Conservation (phyloP, 2,888 invertebrate species). For the Altica lythri region DNA sequence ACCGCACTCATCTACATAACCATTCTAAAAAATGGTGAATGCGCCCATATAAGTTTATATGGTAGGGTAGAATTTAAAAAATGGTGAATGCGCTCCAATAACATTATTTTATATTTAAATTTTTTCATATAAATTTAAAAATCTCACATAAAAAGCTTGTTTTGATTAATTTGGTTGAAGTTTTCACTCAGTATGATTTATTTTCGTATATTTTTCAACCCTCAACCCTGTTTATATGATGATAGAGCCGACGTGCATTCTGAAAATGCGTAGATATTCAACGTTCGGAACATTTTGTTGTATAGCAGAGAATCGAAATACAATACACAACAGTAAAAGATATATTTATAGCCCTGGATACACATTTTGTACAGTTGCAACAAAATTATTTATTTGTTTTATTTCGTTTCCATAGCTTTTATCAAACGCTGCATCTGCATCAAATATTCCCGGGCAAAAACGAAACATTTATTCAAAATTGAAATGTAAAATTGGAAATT, state of each 20-base stretch:
- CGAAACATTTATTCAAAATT: constrained; percentile 12
- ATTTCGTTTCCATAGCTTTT: constrained; percentile 21
- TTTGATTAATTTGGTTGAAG: too few relatives aligned
- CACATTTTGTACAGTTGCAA: constrained; percentile 30
- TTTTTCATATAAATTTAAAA: too few relatives aligned
- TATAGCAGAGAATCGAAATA: constrained; percentile 33
- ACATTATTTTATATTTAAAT: too few relatives aligned
- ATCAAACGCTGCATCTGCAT: constrained; percentile 22
- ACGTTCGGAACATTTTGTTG: constrained; percentile 30
- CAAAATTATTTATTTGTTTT: constrained; percentile 32
- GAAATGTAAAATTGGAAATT: constrained; percentile 15
- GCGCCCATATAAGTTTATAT: too few relatives aligned
- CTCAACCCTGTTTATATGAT: constrained; percentile 7
- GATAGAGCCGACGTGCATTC: constrained; percentile 22
- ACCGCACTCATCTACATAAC: too few relatives aligned
- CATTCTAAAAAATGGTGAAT: too few relatives aligned
- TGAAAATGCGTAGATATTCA: constrained; percentile 28
- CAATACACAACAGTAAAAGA: constrained; percentile 33
- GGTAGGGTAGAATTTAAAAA: too few relatives aligned
- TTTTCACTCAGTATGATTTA: background rate
- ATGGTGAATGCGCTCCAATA: too few relatives aligned
- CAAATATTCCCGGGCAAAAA: constrained; percentile 20
- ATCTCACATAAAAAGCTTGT: too few relatives aligned
- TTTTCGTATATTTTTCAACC: constrained; percentile 27
- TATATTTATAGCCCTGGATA: constrained; percentile 33